Percentiles rank a stretch among this genome's conserved stretches.
Conservation (phyloP, 2,797 vertebrate species). For the Coregonus ussuriensis region DNA sequence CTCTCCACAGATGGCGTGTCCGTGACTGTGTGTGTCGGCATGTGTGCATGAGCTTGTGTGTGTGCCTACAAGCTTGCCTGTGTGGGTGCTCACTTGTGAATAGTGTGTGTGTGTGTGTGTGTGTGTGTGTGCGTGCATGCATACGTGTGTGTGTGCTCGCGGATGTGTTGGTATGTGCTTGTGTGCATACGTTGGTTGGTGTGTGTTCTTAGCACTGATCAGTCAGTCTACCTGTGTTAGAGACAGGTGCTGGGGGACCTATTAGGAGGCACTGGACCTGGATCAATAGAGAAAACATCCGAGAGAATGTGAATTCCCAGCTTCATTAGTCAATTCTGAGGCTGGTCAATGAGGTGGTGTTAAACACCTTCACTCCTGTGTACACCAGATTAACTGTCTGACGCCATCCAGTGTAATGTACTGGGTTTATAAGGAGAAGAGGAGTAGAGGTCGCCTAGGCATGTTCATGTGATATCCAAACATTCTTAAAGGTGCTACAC, state of each 20-base stretch:
- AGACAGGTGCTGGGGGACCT: conserved; percentile 39
- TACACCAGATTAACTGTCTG: conserved; percentile 13
- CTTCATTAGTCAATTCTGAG: conserved; percentile 62
- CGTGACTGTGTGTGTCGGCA: not conserved
- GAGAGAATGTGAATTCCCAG: conserved; percentile 54
- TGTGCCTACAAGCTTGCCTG: not conserved
- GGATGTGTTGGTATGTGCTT: conserved; percentile 13
- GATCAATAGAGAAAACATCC: conserved; percentile 69
- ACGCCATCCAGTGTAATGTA: not conserved
- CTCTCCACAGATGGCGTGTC: not conserved
- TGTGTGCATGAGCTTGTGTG: not conserved
- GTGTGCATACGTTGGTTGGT: conserved; percentile 6
- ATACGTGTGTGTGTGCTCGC: not conserved
- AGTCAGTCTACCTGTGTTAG: conserved; percentile 34
- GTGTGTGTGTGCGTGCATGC: not conserved
- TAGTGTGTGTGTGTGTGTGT: not conserved
- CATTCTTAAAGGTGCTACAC: not conserved
- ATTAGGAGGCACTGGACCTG: conserved; percentile 55
- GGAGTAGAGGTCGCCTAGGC: not conserved
- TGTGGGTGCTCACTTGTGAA: too few relatives aligned
- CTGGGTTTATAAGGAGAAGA: not conserved
- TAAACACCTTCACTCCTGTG: conserved; percentile 30
- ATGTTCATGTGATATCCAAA: not conserved
- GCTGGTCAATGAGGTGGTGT: conserved; percentile 50
- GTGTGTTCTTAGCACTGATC: conserved; percentile 4